Percentiles rank a stretch among this genome's conserved stretches.
These are phyloP conservation scores for Odocoileus virginianus DNA, from an alignment of 2,113 vertebrate genomes.

Conservation along the genomic window DNA sequence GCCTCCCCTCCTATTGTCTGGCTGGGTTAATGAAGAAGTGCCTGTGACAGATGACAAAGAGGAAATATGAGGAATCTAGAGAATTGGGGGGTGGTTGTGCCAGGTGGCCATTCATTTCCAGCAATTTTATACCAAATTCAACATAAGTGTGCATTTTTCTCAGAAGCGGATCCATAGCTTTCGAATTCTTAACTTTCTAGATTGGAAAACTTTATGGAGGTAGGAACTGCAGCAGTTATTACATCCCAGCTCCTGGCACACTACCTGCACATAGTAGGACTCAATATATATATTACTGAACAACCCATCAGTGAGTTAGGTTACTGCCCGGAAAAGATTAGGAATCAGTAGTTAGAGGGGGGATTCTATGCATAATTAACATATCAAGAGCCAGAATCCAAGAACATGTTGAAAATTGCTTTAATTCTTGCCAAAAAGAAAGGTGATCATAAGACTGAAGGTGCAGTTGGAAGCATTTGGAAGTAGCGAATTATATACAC, in stretches of 20 bases:
- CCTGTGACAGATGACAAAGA: neutral
- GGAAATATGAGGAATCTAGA: neutral
- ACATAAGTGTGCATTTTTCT: neutral
- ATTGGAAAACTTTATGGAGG: neutral
- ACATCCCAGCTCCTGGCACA: neutral
- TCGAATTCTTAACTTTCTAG: neutral
- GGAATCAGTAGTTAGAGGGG: neutral
- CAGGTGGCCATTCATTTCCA: neutral
- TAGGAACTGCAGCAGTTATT: neutral
- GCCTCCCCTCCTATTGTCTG: neutral
- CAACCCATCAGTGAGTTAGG: neutral
- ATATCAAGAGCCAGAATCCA: neutral
- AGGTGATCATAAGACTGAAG: neutral
- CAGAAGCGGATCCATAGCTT: neutral
- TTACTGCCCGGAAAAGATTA: neutral
- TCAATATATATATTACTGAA: neutral
- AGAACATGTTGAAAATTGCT: neutral
- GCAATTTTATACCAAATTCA: neutral
- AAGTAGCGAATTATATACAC: neutral
- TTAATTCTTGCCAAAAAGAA: neutral
- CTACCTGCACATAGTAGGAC: neutral
- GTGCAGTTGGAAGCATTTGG: neutral
- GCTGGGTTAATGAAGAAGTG: neutral
- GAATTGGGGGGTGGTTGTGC: fast-evolving
- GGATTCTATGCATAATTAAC: neutral